These are phyloP conservation scores for Todiramphus chloris DNA, from an alignment of 2,113 vertebrate genomes.

Conservation along the genomic window DNA sequence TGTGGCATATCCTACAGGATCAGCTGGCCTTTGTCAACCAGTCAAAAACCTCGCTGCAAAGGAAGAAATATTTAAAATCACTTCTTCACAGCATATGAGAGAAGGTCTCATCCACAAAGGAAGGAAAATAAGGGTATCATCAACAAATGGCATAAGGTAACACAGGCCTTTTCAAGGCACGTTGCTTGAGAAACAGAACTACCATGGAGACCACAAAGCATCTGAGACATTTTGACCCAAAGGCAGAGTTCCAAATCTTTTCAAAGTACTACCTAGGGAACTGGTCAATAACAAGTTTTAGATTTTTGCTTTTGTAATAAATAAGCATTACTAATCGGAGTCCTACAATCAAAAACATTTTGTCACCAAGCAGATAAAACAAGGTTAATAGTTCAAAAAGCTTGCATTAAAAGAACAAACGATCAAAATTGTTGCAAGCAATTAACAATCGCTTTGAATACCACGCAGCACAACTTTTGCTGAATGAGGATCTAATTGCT, in stretches of 20 bases:
- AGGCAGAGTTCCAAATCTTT: constrained; percentile 61
- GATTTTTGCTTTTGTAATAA: constrained; percentile 57
- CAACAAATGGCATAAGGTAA: constrained; percentile 39
- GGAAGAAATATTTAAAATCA: constrained; percentile 1
- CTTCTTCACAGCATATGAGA: neutral
- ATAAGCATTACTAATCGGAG: constrained; percentile 27
- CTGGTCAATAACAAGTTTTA: constrained; percentile 47
- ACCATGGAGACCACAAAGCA: constrained; percentile 65
- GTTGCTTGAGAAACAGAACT: constrained; percentile 61
- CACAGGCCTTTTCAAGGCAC: constrained; percentile 37
- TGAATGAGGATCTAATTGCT: constrained; percentile 20
- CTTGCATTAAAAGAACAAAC: constrained; percentile 4
- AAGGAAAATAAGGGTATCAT: neutral
- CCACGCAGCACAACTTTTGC: neutral
- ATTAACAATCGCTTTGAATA: constrained; percentile 40
- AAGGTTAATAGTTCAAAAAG: constrained; percentile 47
- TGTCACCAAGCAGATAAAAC: constrained; percentile 1
- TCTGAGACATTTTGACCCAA: constrained; percentile 68
- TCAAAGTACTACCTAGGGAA: constrained; percentile 62
- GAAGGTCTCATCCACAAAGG: neutral
- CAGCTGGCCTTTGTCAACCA: neutral
- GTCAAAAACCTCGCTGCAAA: neutral
- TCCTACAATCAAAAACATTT: constrained; percentile 15
- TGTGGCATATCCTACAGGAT: neutral
- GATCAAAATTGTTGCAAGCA: neutral